These are phyloP conservation scores for Coracias cyanogaster DNA, from an alignment of 2,797 vertebrate genomes.

Conservation along the genomic window DNA sequence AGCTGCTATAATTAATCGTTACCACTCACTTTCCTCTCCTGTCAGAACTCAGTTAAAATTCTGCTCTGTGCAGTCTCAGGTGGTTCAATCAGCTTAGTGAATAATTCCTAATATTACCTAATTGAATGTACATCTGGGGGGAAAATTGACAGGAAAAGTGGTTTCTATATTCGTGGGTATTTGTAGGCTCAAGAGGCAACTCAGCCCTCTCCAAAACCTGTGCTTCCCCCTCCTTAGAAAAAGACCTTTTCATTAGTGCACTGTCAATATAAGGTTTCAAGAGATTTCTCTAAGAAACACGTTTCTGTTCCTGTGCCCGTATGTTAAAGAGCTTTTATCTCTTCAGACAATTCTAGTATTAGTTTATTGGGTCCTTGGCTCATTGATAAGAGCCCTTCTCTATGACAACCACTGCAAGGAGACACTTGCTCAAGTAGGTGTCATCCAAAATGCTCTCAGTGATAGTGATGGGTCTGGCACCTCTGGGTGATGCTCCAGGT, in stretches of 20 bases:
- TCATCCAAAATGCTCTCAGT: not conserved
- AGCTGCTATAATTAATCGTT: not conserved
- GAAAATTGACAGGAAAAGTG: not conserved
- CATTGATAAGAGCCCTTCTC: fast-evolving
- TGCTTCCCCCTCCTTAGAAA: too few relatives aligned
- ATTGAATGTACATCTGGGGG: not conserved
- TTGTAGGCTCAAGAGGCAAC: not conserved
- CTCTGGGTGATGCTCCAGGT: not conserved
- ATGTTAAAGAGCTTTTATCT: not conserved
- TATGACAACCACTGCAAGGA: fast-evolving
- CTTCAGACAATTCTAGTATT: fast-evolving
- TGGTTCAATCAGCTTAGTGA: not conserved
- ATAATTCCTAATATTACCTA: not conserved
- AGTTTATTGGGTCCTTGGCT: fast-evolving
- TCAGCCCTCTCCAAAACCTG: not conserved
- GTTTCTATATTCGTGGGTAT: fast-evolving
- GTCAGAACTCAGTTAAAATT: not conserved
- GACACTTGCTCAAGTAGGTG: fast-evolving
- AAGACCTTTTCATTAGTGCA: fast-evolving
- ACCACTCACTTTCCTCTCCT: fast-evolving
- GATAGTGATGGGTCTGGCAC: fast-evolving
- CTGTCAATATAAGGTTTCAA: fast-evolving
- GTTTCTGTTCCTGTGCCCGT: not conserved
- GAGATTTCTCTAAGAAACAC: not conserved
- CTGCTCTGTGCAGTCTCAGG: not conserved